A percentile compares a stretch with the other conserved stretches of the same genome.
These are phyloP conservation scores for Scomber japonicus DNA, from an alignment of 2,113 vertebrate species.

Conservation along the genomic window DNA sequence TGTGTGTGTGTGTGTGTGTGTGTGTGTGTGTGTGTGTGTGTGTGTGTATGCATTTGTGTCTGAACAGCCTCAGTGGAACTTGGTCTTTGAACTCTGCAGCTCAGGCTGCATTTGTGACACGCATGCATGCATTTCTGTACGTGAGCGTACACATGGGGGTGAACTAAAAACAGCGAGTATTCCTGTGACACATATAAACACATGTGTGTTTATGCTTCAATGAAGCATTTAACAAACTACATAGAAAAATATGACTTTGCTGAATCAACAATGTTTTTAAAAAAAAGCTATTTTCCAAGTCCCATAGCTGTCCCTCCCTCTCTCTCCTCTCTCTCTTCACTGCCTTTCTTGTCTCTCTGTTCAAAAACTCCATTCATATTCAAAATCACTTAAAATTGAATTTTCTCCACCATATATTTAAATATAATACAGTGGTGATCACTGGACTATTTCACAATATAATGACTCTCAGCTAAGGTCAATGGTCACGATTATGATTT, in stretches of 20 bases:
- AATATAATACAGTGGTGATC: constrained; percentile 19
- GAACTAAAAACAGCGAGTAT: constrained; percentile 25
- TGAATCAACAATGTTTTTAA: constrained; percentile 61
- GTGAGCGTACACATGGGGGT: constrained; percentile 4
- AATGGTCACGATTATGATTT: constrained; percentile 53
- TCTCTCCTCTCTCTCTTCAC: not conserved
- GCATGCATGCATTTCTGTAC: constrained; percentile 24
- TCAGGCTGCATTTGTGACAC: constrained; percentile 36
- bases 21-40: constrained; percentile 9
- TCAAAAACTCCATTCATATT: constrained; percentile 39
- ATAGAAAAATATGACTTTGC: constrained; percentile 28
- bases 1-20: not conserved
- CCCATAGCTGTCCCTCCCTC: not conserved
- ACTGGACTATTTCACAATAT: constrained; percentile 29
- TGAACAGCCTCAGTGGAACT: constrained; percentile 40
- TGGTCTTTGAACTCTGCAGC: constrained; percentile 58
- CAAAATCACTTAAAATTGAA: constrained; percentile 36
- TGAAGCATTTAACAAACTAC: constrained; percentile 59
- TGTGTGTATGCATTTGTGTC: constrained; percentile 10
- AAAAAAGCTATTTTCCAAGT: not conserved
- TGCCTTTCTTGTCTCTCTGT: not conserved
- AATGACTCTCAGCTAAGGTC: constrained; percentile 46
- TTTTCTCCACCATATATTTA: constrained; percentile 26
- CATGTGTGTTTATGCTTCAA: constrained; percentile 47
- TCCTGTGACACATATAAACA: constrained; percentile 55